Evolutionary conservation across 1,140 invertebrate genomes (phyloP).

Genomic region (Bombus turneri): DNA sequence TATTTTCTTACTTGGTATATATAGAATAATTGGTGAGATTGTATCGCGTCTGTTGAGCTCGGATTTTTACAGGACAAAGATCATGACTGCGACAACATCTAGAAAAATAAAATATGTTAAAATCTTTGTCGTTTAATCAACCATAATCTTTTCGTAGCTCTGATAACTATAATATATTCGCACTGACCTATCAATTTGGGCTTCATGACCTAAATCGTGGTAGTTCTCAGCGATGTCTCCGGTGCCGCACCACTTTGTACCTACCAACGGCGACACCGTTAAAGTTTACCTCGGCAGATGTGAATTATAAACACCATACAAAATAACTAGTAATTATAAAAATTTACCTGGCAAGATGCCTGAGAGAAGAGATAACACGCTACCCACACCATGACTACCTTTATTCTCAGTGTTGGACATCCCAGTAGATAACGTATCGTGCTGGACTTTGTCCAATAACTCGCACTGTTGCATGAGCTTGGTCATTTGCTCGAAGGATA

Average conservation of each 20-base stretch:
- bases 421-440: conserved; percentile 69
- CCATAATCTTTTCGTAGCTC: not conserved
- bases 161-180: not conserved
- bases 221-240: conserved; percentile 92
- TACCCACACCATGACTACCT: conserved; percentile 82
- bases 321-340: not conserved
- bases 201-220: conserved; percentile 89
- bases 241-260: conserved; percentile 95
- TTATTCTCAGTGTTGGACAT: conserved; percentile 75
- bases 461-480: conserved; percentile 90
- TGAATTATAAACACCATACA: not conserved
- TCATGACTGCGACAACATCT: conserved; percentile 93
- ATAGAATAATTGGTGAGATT: conserved; percentile 92
- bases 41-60: conserved; percentile 88
- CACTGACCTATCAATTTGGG: conserved; percentile 85
- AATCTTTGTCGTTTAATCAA: conserved; percentile 9
- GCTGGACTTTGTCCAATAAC: conserved; percentile 81
- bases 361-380: conserved; percentile 86
- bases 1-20: conserved; percentile 89
- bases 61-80: conserved; percentile 89
- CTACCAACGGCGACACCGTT: conserved; percentile 77
- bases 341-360: conserved; percentile 89
- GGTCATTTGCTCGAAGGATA: conserved; percentile 88
- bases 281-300: conserved; percentile 55
- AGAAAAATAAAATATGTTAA: conserved; percentile 57